Base-by-base conservation (phyloP, 2,888 invertebrate genomes). In the Xestia sexstrigata region DNA sequence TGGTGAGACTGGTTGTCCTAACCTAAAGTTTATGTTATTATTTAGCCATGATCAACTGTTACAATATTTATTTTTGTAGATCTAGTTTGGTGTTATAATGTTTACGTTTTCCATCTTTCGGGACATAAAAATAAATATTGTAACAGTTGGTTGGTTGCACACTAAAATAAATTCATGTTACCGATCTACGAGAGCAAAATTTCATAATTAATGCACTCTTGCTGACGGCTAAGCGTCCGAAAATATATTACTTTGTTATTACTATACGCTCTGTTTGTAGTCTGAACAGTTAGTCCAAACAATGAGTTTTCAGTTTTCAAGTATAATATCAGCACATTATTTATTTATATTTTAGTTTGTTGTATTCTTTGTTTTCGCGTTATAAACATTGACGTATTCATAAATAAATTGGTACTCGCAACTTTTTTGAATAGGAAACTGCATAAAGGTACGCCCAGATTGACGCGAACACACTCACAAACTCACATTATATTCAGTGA, bases 121-220 rank as follows among this genome's bases (percentile, higher is more conserved):
- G 30, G 47, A 17, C 55, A 58, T 49, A 47, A 58, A 60, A 82
- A 82, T 49, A 82, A 71, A 63, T 81, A 68, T 55, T 63, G 49
- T 58, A 82, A 52, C 68, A 82, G 71, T 71, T 72, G 39, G 42
- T 17, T 7, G 63, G 47, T 30, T 70, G 65, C 39, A 39, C 49
- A 63, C 26, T 55, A 63, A 79, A 74, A 74, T 52, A 71, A 70
- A 79, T 71, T 68, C 26, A 52, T 65, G 58, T 68, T 49, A 60
- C 58, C 42, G 7, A 58, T 70, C 17, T 60, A n/a, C 35, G 49
- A 68, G 62, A 58, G 49, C 63, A 20, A 52, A 67, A 60, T 79
- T 79, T 63, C n/a, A 70, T 83, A 79, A 79, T 83, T 79, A 83
- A 82, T 82, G 75, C 74, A 74, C 68, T 83, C 49, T 83, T 35